Conservation (phyloP, 2,888 invertebrate genomes). For the Loripinus fragilis region DNA sequence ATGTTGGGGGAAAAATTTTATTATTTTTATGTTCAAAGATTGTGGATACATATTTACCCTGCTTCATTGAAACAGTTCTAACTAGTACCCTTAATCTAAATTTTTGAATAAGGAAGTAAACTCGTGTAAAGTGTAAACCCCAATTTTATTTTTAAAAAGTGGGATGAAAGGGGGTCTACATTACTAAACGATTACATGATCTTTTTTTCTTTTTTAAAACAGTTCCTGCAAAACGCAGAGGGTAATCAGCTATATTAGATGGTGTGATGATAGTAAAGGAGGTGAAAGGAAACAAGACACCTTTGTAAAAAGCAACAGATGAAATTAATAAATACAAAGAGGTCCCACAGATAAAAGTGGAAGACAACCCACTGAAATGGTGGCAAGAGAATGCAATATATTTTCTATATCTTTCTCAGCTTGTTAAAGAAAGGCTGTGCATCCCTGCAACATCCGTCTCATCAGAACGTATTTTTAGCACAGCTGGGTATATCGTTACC, state of each 20-base stretch:
- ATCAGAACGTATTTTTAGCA: constrained; percentile 5
- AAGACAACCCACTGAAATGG: not conserved
- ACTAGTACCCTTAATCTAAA: no score
- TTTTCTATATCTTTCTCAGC: not conserved
- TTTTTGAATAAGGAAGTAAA: no score
- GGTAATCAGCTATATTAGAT: not conserved
- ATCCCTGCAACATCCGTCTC: constrained; percentile 12
- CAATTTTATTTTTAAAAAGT: no score
- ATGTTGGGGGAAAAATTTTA: no score
- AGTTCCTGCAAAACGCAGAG: not conserved
- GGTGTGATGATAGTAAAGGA: constrained; percentile 1
- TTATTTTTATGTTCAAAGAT: no score
- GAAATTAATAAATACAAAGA: not conserved
- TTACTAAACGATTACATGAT: no score
- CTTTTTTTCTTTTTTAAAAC: no score
- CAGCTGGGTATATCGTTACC: constrained; percentile 7
- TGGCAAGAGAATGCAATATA: not conserved
- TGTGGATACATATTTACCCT: no score
- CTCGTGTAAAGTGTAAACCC: no score
- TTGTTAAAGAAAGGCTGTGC: not conserved
- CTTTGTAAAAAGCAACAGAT: not conserved
- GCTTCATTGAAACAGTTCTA: no score
- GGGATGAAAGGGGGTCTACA: no score
- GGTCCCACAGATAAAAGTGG: not conserved
- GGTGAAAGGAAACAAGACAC: not conserved